phyloP scores from a whole-genome alignment of 2,113 vertebrate genomes.

The Thinocorus orbignyianus region DNA sequence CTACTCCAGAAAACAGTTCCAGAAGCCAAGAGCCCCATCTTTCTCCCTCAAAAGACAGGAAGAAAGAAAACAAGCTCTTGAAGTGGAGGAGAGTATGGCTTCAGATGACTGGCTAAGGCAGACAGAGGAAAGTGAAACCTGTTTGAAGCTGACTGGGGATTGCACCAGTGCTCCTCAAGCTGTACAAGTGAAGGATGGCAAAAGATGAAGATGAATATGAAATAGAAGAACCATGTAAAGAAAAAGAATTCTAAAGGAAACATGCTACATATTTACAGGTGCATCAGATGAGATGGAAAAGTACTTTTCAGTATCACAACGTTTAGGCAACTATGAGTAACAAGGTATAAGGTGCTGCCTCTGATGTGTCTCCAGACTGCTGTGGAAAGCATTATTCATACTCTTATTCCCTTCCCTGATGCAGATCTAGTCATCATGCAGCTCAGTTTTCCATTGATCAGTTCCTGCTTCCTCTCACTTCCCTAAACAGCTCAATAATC shows the following conservation, averaged over 20 bases:
- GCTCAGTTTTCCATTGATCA: neutral
- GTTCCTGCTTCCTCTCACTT: neutral
- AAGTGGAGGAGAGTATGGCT: neutral
- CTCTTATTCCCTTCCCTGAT: neutral
- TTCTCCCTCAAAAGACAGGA: neutral
- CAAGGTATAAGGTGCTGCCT: neutral
- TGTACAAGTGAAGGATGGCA: neutral
- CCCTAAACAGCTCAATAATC: neutral
- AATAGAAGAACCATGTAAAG: neutral
- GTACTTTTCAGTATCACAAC: neutral
- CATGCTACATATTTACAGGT: neutral
- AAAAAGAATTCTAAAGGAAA: neutral
- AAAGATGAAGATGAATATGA: neutral
- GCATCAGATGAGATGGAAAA: neutral
- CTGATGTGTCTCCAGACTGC: neutral
- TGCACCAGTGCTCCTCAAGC: neutral
- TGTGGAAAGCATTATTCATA: constrained; percentile 27
- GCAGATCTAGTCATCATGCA: neutral
- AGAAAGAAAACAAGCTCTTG: neutral
- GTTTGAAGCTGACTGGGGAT: neutral
- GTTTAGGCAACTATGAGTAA: constrained; percentile 20
- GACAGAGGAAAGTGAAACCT: neutral
- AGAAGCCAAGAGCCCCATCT: neutral
- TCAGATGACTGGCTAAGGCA: neutral
- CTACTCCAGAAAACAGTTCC: neutral